These are phyloP conservation scores for Cantharis rustica DNA, from an alignment of 2,888 invertebrate species.

Conservation along the genomic window DNA sequence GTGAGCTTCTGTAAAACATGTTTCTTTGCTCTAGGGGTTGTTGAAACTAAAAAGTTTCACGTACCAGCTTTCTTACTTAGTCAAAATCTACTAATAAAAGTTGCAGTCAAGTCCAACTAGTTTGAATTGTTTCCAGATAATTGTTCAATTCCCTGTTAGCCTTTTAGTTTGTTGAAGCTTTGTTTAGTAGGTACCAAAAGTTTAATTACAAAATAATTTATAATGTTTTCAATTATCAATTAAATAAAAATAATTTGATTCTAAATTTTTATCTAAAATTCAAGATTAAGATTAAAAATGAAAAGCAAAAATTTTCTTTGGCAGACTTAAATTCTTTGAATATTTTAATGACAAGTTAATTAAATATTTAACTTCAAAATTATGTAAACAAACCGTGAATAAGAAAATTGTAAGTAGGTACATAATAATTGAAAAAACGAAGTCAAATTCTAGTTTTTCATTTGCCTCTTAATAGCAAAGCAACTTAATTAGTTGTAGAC, in stretches of 20 bases:
- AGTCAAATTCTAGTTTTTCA: background rate
- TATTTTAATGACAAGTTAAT: background rate
- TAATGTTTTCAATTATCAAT: too few species aligned
- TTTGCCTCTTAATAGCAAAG: background rate
- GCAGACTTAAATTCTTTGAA: too few species aligned
- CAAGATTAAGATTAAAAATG: too few species aligned
- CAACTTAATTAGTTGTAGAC: background rate
- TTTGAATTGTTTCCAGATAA: background rate
- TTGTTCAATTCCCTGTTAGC: background rate
- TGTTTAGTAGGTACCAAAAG: background rate
- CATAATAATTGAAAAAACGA: too few species aligned
- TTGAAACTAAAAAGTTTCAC: background rate
- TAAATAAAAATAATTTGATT: too few species aligned
- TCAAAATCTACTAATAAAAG: background rate
- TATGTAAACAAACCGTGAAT: background rate
- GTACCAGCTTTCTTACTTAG: background rate
- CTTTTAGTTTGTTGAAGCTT: background rate
- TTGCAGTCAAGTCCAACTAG: background rate
- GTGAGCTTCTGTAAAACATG: background rate
- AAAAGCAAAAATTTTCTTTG: too few species aligned
- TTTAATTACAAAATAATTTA: background rate
- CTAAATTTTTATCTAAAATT: too few species aligned
- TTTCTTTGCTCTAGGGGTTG: background rate
- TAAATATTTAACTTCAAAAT: background rate
- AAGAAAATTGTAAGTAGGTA: background rate